A percentile compares a stretch with the other conserved stretches of the same genome.
phyloP scores from a whole-genome alignment of 2,888 invertebrate species.

The Ophion ellenae region DNA sequence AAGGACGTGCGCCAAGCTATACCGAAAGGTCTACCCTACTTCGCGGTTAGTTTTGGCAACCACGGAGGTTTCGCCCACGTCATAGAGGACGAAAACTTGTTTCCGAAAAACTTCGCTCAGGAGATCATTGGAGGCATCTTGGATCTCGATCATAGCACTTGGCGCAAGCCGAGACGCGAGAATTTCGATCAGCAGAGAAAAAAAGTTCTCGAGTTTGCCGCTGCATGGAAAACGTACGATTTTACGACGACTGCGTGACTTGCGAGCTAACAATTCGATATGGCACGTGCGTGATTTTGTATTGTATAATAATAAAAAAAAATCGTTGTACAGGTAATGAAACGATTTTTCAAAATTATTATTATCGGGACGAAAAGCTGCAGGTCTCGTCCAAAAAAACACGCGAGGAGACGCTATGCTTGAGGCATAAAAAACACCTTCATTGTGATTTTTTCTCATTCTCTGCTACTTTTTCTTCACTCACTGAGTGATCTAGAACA shows the following conservation, averaged over 20 bases:
- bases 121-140: slow-evolving; percentile 98
- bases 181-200: slow-evolving; percentile 90
- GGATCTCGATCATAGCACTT: slow-evolving; percentile 92
- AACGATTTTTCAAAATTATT: neutral
- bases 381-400: too few relatives aligned
- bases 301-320: neutral
- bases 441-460: too few relatives aligned
- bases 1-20: slow-evolving; percentile 92
- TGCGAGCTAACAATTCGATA: neutral
- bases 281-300: neutral
- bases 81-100: slow-evolving; percentile 95
- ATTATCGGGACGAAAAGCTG: too few relatives aligned
- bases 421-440: too few relatives aligned
- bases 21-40: slow-evolving; percentile 97
- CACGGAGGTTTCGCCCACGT: slow-evolving; percentile 97
- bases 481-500: too few relatives aligned
- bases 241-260: slow-evolving; percentile 78
- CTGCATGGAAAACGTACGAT: slow-evolving; percentile 89
- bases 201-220: slow-evolving; percentile 90
- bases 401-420: too few relatives aligned
- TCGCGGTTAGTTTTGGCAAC: slow-evolving; percentile 96
- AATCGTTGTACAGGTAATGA: neutral
- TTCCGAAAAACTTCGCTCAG: slow-evolving; percentile 95
- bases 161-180: slow-evolving; percentile 93
- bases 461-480: too few relatives aligned